phyloP scores from a whole-genome alignment of 2,888 invertebrate species.

The Mellilla xanthometata region DNA sequence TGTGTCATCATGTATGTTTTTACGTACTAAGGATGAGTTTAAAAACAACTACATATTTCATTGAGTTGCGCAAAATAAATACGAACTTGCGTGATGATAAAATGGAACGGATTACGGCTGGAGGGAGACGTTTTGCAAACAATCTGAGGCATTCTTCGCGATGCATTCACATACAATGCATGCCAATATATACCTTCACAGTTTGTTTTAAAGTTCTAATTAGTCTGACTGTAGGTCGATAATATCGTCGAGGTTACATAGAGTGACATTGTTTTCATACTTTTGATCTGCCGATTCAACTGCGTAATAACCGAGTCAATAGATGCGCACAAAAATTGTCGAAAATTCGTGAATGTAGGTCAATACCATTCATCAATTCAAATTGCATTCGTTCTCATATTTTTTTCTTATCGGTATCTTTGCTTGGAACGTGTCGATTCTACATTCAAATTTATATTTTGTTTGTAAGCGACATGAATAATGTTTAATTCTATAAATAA shows the following conservation, averaged over 20 bases:
- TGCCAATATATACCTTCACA: conserved; percentile 26
- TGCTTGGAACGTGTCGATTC: conserved; percentile 1
- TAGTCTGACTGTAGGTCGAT: neutral
- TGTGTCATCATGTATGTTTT: conserved; percentile 27
- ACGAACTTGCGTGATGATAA: conserved; percentile 37
- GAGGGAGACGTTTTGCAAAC: conserved; percentile 37
- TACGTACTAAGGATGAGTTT: conserved; percentile 37
- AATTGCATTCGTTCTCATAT: conserved; percentile 4
- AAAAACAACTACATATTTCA: conserved; percentile 43
- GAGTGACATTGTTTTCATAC: conserved; percentile 36
- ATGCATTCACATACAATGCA: conserved; percentile 31
- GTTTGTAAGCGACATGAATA: neutral
- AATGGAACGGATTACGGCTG: conserved; percentile 38
- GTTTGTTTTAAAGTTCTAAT: conserved; percentile 4
- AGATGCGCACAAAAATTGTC: conserved; percentile 23
- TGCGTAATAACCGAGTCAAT: conserved; percentile 44
- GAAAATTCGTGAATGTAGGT: conserved; percentile 27
- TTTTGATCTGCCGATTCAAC: conserved; percentile 46
- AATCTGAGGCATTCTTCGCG: conserved; percentile 42
- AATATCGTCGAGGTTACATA: conserved; percentile 9
- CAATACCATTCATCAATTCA: conserved; percentile 25
- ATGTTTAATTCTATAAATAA: neutral
- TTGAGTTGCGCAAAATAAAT: conserved; percentile 40
- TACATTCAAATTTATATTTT: neutral
- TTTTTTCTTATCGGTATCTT: neutral